Conservation (phyloP, 2,113 vertebrate species). For the Crocuta crocuta region DNA sequence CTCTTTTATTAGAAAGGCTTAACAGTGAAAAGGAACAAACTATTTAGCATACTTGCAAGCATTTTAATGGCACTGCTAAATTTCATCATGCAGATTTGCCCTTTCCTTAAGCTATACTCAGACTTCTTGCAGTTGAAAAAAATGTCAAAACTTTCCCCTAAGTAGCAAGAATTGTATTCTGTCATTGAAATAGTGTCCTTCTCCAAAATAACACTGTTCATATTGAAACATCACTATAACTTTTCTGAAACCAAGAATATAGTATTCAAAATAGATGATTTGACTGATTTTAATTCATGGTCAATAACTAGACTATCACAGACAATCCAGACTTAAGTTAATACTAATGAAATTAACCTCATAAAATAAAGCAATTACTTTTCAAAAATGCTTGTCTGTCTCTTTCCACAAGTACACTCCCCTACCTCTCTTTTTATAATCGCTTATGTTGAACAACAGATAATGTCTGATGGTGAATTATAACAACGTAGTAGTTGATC, state of each 20-base stretch:
- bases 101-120: conserved; percentile 41
- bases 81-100: conserved; percentile 52
- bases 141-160: conserved; percentile 41
- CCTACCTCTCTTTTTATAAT: background rate
- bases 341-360: conserved; percentile 24
- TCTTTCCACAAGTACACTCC: background rate
- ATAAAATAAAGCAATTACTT: conserved; percentile 30
- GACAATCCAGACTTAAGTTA: background rate
- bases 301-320: conserved; percentile 4
- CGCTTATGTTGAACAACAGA: background rate
- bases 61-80: conserved; percentile 34
- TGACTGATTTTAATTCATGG: background rate
- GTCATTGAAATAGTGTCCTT: background rate
- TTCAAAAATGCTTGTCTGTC: background rate
- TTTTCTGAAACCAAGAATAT: conserved; percentile 35
- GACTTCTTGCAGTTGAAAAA: conserved; percentile 19
- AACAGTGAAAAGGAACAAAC: conserved; percentile 20
- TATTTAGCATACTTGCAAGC: conserved; percentile 2
- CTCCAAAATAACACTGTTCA: conserved; percentile 29
- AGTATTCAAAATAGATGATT: background rate
- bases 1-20: conserved; percentile 39
- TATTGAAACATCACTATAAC: background rate
- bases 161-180: background rate
- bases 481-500: background rate
- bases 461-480: background rate